Percentiles rank a stretch among this genome's conserved stretches.
phyloP scores from a whole-genome alignment of 2,113 vertebrate genomes.

The Pseudopipra pipra region DNA sequence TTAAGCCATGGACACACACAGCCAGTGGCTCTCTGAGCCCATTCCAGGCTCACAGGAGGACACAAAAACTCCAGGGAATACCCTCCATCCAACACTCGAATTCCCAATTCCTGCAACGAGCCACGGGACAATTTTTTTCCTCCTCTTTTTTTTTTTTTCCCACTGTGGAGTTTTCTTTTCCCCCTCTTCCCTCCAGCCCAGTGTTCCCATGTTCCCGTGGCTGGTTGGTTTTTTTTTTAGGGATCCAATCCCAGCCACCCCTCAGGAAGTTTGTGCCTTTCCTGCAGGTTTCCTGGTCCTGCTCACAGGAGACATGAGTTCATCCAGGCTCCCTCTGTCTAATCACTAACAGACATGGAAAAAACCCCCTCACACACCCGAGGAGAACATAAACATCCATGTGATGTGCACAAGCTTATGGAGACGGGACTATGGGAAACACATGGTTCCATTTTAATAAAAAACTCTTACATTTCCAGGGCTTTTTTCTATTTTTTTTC shows the following conservation, averaged over 20 bases:
- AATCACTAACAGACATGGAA: constrained; percentile 57
- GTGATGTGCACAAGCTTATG: constrained; percentile 47
- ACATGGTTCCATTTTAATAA: constrained; percentile 60
- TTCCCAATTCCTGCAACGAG: not conserved
- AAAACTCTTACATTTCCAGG: constrained; percentile 21
- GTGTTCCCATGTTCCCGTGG: rapidly evolving
- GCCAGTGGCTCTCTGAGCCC: not conserved
- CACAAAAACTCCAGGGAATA: not conserved
- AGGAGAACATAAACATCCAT: constrained; percentile 63
- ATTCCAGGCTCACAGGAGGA: too few relatives aligned
- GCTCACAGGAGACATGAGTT: constrained; percentile 59
- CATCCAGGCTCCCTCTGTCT: constrained; percentile 21
- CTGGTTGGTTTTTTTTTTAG: not conserved
- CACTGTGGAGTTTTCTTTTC: not conserved
- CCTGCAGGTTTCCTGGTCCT: constrained; percentile 26
- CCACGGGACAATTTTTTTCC: not conserved
- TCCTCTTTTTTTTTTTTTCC: not conserved
- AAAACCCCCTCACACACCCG: constrained; percentile 47
- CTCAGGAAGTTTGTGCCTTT: not conserved
- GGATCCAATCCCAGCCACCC: not conserved
- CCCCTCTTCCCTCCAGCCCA: not conserved
- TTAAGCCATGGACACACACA: rapidly evolving
- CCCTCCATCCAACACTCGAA: not conserved
- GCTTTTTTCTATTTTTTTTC: not conserved
- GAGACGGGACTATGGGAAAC: constrained; percentile 40